Conservation (phyloP, 2,113 vertebrate species). For the Opisthocomus hoazin region DNA sequence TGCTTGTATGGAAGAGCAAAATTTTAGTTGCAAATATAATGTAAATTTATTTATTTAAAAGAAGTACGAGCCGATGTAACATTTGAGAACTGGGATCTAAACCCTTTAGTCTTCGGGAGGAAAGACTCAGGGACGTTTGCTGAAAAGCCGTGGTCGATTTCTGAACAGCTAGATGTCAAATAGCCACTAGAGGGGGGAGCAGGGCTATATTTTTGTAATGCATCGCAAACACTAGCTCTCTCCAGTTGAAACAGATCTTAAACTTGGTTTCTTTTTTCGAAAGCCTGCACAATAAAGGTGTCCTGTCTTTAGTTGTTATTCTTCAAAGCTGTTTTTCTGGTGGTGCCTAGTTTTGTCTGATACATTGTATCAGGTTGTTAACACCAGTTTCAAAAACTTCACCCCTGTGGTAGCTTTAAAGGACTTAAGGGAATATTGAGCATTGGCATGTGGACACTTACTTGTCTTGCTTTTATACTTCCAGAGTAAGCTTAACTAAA, state of each 20-base stretch:
- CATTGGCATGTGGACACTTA: background rate
- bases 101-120: background rate
- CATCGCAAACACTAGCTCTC: background rate
- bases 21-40: background rate
- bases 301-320: background rate
- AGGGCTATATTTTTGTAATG: background rate
- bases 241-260: background rate
- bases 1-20: background rate
- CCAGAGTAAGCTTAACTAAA: background rate
- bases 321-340: background rate
- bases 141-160: rapidly evolving
- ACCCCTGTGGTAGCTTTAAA: background rate
- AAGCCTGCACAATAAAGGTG: background rate
- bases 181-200: background rate
- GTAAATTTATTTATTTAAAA: background rate
- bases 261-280: background rate
- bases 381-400: background rate
- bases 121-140: background rate
- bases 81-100: background rate
- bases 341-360: background rate
- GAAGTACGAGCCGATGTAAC: background rate
- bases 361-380: background rate
- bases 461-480: background rate
- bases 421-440: background rate
- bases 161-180: background rate